Conservation (phyloP, 2,888 invertebrate genomes). For the Cheilosia variabilis region DNA sequence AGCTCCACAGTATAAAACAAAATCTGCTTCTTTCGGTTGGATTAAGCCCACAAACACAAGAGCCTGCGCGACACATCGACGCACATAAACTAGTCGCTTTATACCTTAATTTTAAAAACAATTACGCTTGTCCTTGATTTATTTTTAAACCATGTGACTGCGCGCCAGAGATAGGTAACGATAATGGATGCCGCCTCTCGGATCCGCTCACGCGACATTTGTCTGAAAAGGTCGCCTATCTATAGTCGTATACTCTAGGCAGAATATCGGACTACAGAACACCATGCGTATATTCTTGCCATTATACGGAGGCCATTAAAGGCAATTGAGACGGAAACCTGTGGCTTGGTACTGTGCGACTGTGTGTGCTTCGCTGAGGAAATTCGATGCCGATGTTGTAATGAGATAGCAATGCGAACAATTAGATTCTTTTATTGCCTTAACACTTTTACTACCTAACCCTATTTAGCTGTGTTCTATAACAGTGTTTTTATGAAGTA, state of each 20-base stretch:
- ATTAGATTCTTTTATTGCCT: conserved; percentile 64
- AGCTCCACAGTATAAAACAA: conserved; percentile 1
- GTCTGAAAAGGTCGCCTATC: conserved; percentile 40
- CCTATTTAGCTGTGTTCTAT: conserved; percentile 9
- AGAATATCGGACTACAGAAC: background rate
- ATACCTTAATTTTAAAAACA: conserved; percentile 70
- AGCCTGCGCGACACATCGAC: conserved; percentile 10
- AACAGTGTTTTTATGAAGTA: background rate
- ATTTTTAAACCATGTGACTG: conserved; percentile 62
- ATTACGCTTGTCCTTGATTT: conserved; percentile 73
- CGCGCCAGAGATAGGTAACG: conserved; percentile 24
- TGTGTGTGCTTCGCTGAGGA: background rate
- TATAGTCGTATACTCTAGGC: background rate
- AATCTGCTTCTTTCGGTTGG: conserved; percentile 20
- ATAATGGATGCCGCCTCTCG: conserved; percentile 44
- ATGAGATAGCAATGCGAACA: conserved; percentile 62
- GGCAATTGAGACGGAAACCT: conserved; percentile 42
- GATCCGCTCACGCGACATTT: conserved; percentile 53
- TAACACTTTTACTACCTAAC: conserved; percentile 49
- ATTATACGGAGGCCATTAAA: conserved; percentile 18
- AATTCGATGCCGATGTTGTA: conserved; percentile 54
- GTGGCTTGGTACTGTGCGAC: conserved; percentile 3
- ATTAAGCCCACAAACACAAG: conserved; percentile 47
- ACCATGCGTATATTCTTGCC: background rate
- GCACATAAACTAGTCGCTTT: conserved; percentile 50